Conservation (phyloP, 2,888 invertebrate species). For the Drosophila meridiana region DNA sequence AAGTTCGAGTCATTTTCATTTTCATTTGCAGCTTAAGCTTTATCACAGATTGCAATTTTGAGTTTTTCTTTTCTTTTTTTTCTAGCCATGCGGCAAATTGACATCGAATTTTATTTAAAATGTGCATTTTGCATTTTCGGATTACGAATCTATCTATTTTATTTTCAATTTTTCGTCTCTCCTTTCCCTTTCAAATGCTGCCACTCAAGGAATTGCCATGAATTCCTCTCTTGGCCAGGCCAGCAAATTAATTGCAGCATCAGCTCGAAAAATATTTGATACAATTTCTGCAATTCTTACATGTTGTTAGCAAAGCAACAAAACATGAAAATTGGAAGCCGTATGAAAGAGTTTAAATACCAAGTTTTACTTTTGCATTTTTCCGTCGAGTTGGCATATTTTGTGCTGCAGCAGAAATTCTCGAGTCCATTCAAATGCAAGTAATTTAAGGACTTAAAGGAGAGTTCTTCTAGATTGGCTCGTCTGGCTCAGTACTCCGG, state of each 20-base stretch:
- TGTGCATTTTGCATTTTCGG: slow-evolving; percentile 30
- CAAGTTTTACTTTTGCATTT: slow-evolving; percentile 11
- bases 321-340: slow-evolving; percentile 4
- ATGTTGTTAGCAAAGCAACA: slow-evolving; percentile 9
- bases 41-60: neutral
- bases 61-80: slow-evolving; percentile 1
- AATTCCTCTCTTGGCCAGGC: slow-evolving; percentile 20
- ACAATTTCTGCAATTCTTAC: slow-evolving; percentile 26
- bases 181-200: slow-evolving; percentile 8
- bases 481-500: slow-evolving; percentile 16
- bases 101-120: slow-evolving; percentile 19
- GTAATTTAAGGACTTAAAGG: slow-evolving; percentile 17
- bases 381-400: slow-evolving; percentile 29
- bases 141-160: slow-evolving; percentile 20
- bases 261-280: slow-evolving; percentile 42
- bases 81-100: slow-evolving; percentile 9
- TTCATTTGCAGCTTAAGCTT: slow-evolving; percentile 8
- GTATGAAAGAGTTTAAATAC: slow-evolving; percentile 1
- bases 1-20: slow-evolving; percentile 13
- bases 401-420: slow-evolving; percentile 1
- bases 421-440: slow-evolving; percentile 20
- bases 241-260: slow-evolving; percentile 61
- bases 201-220: slow-evolving; percentile 29
- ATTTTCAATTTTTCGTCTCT: slow-evolving; percentile 4
- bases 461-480: slow-evolving; percentile 34